Percentiles rank a stretch among this genome's conserved stretches.
These are phyloP conservation scores for Dicentrarchus labrax DNA, from an alignment of 2,113 vertebrate genomes.

Conservation along the genomic window DNA sequence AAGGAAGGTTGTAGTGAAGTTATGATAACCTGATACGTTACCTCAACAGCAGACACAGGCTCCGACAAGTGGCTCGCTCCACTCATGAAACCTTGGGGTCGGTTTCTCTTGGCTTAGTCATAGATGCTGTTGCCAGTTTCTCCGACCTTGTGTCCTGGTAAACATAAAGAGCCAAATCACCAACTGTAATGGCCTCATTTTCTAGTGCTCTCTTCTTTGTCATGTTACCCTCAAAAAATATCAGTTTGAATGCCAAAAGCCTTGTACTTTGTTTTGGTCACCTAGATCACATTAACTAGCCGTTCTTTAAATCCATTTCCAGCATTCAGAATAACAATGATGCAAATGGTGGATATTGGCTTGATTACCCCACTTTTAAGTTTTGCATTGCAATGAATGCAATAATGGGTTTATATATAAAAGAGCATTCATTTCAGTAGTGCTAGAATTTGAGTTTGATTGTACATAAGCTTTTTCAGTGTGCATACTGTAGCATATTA, in stretches of 20 bases:
- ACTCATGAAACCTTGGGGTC: conserved; percentile 2
- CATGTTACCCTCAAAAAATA: background rate
- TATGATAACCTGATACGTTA: conserved; percentile 1
- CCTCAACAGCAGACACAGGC: conserved; percentile 3
- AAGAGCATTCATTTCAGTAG: background rate
- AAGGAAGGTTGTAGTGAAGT: background rate
- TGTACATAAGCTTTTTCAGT: background rate
- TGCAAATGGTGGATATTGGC: background rate
- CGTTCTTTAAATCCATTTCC: background rate
- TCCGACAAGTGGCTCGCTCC: conserved; percentile 20
- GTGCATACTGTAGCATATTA: background rate
- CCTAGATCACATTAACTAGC: background rate
- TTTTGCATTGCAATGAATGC: background rate
- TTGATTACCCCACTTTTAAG: background rate
- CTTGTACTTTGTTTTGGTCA: background rate
- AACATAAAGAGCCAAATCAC: conserved; percentile 13
- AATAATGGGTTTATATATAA: background rate
- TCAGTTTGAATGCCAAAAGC: background rate
- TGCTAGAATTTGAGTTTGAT: background rate
- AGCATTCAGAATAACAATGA: background rate
- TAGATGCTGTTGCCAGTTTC: conserved; percentile 9
- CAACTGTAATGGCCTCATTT: background rate
- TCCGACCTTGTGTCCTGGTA: background rate
- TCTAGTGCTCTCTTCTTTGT: background rate
- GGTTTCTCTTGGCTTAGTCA: conserved; percentile 29